Conservation (phyloP, 2,888 invertebrate genomes). For the Baronia brevicornis region DNA sequence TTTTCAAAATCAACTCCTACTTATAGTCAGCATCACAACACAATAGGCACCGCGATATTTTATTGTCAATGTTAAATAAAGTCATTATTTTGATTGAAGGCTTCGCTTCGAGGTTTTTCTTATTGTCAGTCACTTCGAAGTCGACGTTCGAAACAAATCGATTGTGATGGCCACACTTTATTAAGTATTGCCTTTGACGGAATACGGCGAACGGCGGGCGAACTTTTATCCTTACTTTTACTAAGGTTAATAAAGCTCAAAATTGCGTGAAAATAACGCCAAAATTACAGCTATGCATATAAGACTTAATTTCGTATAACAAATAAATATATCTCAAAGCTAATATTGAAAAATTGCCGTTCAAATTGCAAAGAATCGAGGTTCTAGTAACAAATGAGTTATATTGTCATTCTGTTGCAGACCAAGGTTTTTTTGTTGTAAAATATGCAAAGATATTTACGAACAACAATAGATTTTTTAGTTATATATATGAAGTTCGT, state of each 20-base stretch:
- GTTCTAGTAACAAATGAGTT: constrained; percentile 33
- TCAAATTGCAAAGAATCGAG: constrained; percentile 48
- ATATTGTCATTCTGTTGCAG: constrained; percentile 31
- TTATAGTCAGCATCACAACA: constrained; percentile 36
- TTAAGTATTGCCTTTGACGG: constrained; percentile 20
- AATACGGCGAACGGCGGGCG: neutral
- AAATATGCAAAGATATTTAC: constrained; percentile 34
- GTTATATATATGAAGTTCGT: too few species aligned
- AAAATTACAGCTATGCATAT: constrained; percentile 12
- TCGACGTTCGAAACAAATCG: constrained; percentile 55
- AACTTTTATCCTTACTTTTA: neutral
- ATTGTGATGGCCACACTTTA: constrained; percentile 57
- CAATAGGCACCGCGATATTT: constrained; percentile 64
- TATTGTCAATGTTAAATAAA: constrained; percentile 74
- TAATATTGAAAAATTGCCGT: constrained; percentile 54
- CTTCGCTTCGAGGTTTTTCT: constrained; percentile 34
- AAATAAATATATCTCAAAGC: constrained; percentile 14
- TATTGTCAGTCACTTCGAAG: constrained; percentile 27
- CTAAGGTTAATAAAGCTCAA: neutral
- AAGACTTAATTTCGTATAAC: constrained; percentile 17
- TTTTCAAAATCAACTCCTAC: constrained; percentile 36
- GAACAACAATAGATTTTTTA: constrained; percentile 3
- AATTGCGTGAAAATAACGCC: neutral
- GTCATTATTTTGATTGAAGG: constrained; percentile 74
- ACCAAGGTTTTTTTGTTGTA: constrained; percentile 31